Evolutionary conservation across 53 echinoderm and acorn worm species (phyloP).

Genomic region (Stichopus horrens): DNA sequence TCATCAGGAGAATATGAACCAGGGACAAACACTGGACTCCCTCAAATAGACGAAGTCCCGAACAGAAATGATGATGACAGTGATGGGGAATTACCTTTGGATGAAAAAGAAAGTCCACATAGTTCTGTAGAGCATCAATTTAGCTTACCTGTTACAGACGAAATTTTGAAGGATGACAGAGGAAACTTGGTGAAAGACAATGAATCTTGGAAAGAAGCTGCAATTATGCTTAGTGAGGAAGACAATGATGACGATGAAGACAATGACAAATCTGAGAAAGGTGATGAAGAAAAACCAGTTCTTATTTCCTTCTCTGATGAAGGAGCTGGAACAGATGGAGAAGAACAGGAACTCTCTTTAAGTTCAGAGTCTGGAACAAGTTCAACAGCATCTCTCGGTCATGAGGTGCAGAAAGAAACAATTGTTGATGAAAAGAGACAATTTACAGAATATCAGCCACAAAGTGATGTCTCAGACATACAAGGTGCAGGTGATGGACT

Average conservation of each 20-base stretch:
- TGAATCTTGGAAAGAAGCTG: background rate
- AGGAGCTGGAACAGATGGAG: background rate
- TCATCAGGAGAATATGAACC: slow-evolving; percentile 35
- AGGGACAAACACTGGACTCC: background rate
- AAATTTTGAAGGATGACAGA: too few relatives aligned
- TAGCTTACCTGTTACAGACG: too few relatives aligned
- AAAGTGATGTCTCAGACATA: too few relatives aligned
- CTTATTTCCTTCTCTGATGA: background rate
- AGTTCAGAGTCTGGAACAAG: slow-evolving; percentile 11
- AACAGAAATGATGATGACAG: background rate
- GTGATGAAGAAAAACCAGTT: background rate
- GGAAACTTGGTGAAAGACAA: background rate
- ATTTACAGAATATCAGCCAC: background rate
- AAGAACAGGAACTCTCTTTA: background rate
- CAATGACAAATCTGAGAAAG: background rate
- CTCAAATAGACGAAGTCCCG: slow-evolving; percentile 2
- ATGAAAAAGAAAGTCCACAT: background rate
- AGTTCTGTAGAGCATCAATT: too few relatives aligned
- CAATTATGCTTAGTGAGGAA: background rate
- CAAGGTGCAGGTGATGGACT: background rate
- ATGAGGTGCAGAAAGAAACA: background rate
- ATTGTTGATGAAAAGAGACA: background rate
- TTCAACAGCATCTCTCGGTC: background rate
- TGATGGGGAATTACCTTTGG: background rate
- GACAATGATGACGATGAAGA: slow-evolving; percentile 1